Base-by-base conservation (phyloP, 2,888 invertebrate genomes). In the Sclerodermus sp. region DNA sequence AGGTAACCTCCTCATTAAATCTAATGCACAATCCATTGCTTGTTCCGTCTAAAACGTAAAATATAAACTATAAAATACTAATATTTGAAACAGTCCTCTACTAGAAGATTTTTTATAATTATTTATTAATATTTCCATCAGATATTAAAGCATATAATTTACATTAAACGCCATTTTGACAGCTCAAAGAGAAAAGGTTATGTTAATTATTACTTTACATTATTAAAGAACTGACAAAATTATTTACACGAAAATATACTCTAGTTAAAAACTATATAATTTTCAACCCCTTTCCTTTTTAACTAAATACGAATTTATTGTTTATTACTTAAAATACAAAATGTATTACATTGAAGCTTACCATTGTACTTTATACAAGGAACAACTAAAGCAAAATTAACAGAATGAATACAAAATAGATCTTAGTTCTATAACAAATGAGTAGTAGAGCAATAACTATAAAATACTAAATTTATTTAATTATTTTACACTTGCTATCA, bases 11-110 rank as follows among this genome's bases (percentile, higher is more conserved):
- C 99, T 85, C 99, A 99, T 99, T 77, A 99, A 85, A 83, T 99
- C 99, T 69, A 99, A 82, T 44, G 98, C 98, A 83, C 96, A 96
- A 82, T 99, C 99, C 87, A 99, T 90, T 82, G 97, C 95, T 80
- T 93, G 90, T 77, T 95, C 95, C 77, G 90, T 91, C 94, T 94
- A 78, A 52, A 81, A 81, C 13, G 16, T 13, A 12, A 18, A 18
- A 51, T 40, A 39, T 30, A 39, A 52, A 36, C 14, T 23, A 41
- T 31, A 43, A 6, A 16, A 43, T 45, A 45, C 48, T 30, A 51
- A 8, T 48, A 47, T 14, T 16, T 41, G 44, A 45, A n/a, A 38
- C 3, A 16, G 5, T 38, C 5, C 15, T 36, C 3, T 10, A 36
- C 12, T 39, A 12, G n/a, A 14, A 9, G 16, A 5, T 3, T 34